Conservation (phyloP, 2,113 vertebrate genomes). For the Saimiri boliviensis region DNA sequence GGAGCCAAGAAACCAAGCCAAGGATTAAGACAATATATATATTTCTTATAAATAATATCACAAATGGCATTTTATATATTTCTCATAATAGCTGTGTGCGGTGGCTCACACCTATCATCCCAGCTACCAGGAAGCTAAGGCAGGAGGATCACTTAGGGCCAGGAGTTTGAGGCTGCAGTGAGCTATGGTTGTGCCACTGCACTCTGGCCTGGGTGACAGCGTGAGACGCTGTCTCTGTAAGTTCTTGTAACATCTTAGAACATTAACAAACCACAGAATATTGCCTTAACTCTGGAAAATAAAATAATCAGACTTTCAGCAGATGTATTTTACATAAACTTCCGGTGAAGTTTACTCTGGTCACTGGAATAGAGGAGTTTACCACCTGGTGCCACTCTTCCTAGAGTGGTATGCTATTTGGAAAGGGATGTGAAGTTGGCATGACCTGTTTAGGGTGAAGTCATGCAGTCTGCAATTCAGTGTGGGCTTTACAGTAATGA, state of each 20-base stretch:
- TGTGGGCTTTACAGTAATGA: neutral
- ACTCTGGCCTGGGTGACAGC: neutral
- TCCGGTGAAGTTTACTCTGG: neutral
- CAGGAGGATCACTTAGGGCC: neutral
- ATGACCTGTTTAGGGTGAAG: neutral
- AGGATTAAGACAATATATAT: neutral
- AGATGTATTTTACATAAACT: neutral
- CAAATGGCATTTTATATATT: neutral
- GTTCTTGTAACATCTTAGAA: neutral
- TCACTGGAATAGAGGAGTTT: too few relatives aligned
- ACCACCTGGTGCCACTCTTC: neutral
- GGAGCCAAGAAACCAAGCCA: neutral
- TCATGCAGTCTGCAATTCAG: fast-evolving
- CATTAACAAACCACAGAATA: neutral
- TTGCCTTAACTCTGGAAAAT: neutral
- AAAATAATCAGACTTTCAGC: neutral
- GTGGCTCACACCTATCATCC: neutral
- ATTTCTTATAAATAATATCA: too few relatives aligned
- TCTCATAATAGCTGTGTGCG: neutral
- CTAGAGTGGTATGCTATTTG: neutral
- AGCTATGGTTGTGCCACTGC: neutral
- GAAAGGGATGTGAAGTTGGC: neutral
- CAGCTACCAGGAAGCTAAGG: neutral
- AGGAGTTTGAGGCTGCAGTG: neutral
- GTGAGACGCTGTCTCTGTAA: neutral